Evolutionary conservation across 2,797 vertebrate species (phyloP).

Genomic region (Limosa lapponica): DNA sequence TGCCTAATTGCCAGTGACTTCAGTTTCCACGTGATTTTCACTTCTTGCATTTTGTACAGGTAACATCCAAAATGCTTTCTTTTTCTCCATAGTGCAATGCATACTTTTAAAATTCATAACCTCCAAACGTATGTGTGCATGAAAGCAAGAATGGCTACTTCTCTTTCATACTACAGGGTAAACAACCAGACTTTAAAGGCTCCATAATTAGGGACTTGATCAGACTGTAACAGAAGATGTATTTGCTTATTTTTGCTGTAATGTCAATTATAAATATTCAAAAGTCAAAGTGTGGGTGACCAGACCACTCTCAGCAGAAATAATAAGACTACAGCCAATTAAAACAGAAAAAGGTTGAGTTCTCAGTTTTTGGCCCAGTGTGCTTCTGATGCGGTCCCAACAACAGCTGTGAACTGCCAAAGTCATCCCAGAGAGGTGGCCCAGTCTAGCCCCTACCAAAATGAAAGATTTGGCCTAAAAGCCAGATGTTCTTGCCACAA

Average conservation of each 20-base stretch:
- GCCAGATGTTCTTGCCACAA: not conserved
- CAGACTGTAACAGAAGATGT: not conserved
- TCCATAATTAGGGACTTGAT: constrained; percentile 12
- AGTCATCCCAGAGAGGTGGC: not conserved
- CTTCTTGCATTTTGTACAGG: constrained; percentile 51
- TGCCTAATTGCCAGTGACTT: constrained; percentile 36
- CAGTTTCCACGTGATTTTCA: constrained; percentile 47
- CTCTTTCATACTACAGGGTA: not conserved
- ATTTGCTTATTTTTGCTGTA: constrained; percentile 30
- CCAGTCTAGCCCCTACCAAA: not conserved
- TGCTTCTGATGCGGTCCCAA: constrained; percentile 41
- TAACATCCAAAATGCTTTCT: not conserved
- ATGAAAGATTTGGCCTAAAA: not conserved
- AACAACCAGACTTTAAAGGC: constrained; percentile 19
- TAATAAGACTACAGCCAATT: constrained; percentile 28
- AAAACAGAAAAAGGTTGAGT: constrained; percentile 39
- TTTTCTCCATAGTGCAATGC: not conserved
- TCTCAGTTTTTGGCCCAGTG: constrained; percentile 24
- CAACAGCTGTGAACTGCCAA: constrained; percentile 44
- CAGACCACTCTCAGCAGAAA: constrained; percentile 1
- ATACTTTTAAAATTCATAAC: constrained; percentile 45
- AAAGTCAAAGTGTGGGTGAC: constrained; percentile 30
- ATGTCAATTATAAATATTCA: constrained; percentile 42
- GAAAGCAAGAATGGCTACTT: not conserved
- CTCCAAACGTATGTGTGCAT: not conserved